These are phyloP conservation scores for Aethes cnicana DNA, from an alignment of 2,888 invertebrate species.

Conservation along the genomic window DNA sequence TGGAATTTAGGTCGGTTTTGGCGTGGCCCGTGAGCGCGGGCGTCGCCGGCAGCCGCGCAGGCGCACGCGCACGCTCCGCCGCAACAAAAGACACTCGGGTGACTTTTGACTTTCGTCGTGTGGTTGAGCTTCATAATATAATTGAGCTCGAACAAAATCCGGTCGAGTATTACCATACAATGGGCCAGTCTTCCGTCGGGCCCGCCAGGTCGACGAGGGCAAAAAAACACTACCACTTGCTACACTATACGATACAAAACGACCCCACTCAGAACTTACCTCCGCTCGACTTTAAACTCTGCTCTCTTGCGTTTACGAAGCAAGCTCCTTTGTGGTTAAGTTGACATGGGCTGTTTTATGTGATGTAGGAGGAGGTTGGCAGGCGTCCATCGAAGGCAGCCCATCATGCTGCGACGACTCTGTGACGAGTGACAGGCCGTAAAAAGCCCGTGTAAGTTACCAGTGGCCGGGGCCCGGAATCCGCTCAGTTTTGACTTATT, in stretches of 20 bases:
- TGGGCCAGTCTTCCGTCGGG: slow-evolving; percentile 77
- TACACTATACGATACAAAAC: slow-evolving; percentile 41
- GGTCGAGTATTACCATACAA: slow-evolving; percentile 80
- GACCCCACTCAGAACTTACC: slow-evolving; percentile 36
- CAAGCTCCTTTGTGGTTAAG: slow-evolving; percentile 20
- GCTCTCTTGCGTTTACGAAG: slow-evolving; percentile 22
- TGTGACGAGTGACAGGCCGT: slow-evolving; percentile 77
- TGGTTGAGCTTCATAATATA: slow-evolving; percentile 80
- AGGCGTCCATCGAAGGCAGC: slow-evolving; percentile 77
- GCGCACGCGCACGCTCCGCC: slow-evolving; percentile 47
- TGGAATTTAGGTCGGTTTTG: slow-evolving; percentile 9
- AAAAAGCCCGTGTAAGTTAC: slow-evolving; percentile 75
- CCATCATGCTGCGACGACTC: slow-evolving; percentile 76
- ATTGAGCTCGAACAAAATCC: slow-evolving; percentile 81
- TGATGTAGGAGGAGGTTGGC: slow-evolving; percentile 58
- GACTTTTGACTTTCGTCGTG: slow-evolving; percentile 80
- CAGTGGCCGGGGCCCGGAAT: slow-evolving; percentile 48
- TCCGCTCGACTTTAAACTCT: slow-evolving; percentile 39
- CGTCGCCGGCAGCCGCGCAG: slow-evolving; percentile 40
- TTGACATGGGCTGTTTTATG: slow-evolving; percentile 39
- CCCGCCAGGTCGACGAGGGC: slow-evolving; percentile 77
- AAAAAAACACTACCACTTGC: slow-evolving; percentile 78
- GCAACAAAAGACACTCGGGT: slow-evolving; percentile 67
- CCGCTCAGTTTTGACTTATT: slow-evolving; percentile 75
- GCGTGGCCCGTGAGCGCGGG: slow-evolving; percentile 21